These are phyloP conservation scores for Styela plicata DNA, from an alignment of 23 tunicate genomes.

Conservation along the genomic window DNA sequence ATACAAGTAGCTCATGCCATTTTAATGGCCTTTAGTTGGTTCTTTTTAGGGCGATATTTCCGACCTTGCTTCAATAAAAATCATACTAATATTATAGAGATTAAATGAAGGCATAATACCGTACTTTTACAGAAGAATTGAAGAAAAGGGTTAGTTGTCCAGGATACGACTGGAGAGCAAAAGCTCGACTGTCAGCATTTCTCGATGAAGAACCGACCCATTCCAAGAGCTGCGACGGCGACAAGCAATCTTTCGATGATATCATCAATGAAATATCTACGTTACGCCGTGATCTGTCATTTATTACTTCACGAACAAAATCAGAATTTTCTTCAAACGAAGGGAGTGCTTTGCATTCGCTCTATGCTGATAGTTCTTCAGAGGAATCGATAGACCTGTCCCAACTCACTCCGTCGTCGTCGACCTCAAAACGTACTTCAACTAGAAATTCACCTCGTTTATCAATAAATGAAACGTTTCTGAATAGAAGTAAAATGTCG, in stretches of 20 bases:
- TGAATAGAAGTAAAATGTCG: background rate
- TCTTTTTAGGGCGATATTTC: no score
- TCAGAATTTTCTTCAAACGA: background rate
- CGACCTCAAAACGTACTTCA: background rate
- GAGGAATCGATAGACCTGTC: background rate
- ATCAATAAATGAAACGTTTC: no score
- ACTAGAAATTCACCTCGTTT: background rate
- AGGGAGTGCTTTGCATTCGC: background rate
- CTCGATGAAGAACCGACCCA: background rate
- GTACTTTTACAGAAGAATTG: background rate
- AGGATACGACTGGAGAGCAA: background rate
- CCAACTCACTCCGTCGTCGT: background rate
- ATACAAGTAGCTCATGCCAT: no score
- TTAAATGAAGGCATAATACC: no score
- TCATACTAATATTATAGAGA: no score
- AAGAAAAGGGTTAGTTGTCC: background rate
- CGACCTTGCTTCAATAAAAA: no score
- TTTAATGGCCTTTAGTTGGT: no score
- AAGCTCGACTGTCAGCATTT: background rate
- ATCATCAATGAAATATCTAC: conserved; percentile 25
- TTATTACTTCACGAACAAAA: conserved; percentile 16
- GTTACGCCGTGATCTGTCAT: conserved; percentile 15
- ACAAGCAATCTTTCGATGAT: conserved; percentile 5
- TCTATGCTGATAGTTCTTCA: background rate
- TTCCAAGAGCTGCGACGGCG: background rate